Evolutionary conservation across 2,888 invertebrate species (phyloP).

Genomic region (Boloria selene): DNA sequence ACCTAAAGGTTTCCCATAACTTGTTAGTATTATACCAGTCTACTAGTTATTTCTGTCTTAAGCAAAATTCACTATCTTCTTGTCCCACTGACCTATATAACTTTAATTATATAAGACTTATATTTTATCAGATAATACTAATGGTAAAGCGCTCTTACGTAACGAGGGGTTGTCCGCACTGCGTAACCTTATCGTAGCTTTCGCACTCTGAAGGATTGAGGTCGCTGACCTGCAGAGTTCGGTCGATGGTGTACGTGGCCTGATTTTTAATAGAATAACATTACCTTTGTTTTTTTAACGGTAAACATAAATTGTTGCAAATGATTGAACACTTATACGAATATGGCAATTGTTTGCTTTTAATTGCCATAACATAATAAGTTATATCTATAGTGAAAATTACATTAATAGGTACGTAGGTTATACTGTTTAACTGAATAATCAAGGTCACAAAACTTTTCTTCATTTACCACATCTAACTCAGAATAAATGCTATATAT

Average conservation of each 20-base stretch:
- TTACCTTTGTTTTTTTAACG: constrained; percentile 22
- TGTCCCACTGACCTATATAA: constrained; percentile 6
- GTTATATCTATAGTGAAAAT: too few relatives aligned
- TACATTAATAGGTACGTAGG: too few relatives aligned
- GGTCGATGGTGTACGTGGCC: constrained; percentile 45
- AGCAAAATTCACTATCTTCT: not conserved
- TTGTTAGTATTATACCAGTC: too few relatives aligned
- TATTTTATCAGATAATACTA: not conserved
- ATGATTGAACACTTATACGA: not conserved
- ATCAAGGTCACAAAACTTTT: too few relatives aligned
- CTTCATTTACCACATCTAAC: too few relatives aligned
- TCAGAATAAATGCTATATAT: too few relatives aligned
- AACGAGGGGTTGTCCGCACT: constrained; percentile 31
- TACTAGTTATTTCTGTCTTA: not conserved
- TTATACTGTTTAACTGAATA: too few relatives aligned
- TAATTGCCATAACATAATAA: too few relatives aligned
- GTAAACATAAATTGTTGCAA: constrained; percentile 9
- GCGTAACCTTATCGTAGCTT: constrained; percentile 36
- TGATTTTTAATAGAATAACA: constrained; percentile 36
- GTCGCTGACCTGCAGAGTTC: constrained; percentile 45
- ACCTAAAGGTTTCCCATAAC: too few relatives aligned
- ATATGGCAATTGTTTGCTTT: too few relatives aligned
- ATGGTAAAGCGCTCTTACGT: constrained; percentile 24
- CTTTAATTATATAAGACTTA: not conserved
- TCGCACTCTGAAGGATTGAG: constrained; percentile 40